Conservation (phyloP, 2,113 vertebrate species). For the Crotalus tigris region DNA sequence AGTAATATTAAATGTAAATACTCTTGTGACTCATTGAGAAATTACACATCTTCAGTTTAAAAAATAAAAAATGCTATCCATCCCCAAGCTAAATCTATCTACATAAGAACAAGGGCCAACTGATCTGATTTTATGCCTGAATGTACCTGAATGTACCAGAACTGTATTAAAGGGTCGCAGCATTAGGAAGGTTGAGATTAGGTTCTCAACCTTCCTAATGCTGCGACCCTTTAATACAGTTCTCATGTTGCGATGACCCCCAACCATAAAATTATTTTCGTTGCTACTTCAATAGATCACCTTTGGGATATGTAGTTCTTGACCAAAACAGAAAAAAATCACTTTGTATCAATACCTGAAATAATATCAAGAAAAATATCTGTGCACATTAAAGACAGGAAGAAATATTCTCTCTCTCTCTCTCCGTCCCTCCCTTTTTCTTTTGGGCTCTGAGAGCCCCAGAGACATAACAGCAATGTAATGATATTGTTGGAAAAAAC, state of each 20-base stretch:
- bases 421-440: neutral
- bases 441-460: neutral
- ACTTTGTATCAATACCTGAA: neutral
- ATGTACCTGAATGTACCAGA: too few species aligned
- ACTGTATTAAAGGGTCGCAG: too few species aligned
- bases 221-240: too few species aligned
- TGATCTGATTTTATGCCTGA: neutral
- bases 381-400: neutral
- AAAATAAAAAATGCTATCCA: neutral
- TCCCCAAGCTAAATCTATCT: neutral
- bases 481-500: neutral
- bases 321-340: neutral
- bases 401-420: neutral
- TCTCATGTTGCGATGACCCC: too few species aligned
- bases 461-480: neutral
- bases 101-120: neutral
- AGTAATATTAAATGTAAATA: neutral
- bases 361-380: neutral
- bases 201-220: too few species aligned
- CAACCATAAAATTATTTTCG: too few species aligned
- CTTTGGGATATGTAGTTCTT: neutral
- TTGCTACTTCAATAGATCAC: neutral
- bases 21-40: neutral
- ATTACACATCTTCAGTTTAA: neutral
- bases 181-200: too few species aligned